A percentile compares a stretch with the other conserved stretches of the same genome.
Conservation (phyloP, 1,140 invertebrate species). For the Marisa cornuarietis region DNA sequence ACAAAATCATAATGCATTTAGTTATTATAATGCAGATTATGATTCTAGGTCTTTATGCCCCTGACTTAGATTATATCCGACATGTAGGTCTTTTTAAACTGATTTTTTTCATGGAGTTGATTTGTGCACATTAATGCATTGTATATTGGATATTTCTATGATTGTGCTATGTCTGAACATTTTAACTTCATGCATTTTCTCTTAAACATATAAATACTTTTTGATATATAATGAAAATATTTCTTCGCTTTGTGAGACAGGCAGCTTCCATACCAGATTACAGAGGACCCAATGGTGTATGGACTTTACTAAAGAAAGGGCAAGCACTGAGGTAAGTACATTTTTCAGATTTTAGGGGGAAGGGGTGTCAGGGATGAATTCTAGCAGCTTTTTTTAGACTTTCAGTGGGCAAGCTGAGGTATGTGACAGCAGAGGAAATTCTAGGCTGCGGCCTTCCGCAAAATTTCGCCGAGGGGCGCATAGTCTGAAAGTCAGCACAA, state of each 20-base stretch:
- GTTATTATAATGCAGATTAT: no score
- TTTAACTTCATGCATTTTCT: not conserved
- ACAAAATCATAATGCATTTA: no score
- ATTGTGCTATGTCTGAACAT: not conserved
- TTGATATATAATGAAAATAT: not conserved
- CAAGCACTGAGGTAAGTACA: constrained; percentile 54
- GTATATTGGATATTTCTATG: not conserved
- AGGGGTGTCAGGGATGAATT: not conserved
- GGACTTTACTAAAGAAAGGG: constrained; percentile 64
- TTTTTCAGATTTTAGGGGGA: not conserved
- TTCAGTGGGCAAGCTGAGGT: no score
- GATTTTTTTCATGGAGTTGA: no score
- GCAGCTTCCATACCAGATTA: constrained; percentile 97
- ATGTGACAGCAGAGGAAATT: no score
- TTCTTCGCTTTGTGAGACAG: constrained; percentile 24
- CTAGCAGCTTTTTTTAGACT: not conserved
- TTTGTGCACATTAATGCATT: not conserved
- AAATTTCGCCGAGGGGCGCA: no score
- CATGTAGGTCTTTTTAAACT: no score
- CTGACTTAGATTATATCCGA: no score
- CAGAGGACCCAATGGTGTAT: constrained; percentile 74
- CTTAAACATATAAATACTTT: not conserved
- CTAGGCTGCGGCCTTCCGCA: no score
- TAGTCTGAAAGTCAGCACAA: no score
- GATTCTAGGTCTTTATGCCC: no score